Percentiles rank a stretch among this genome's conserved stretches.
Conservation (phyloP, 2,113 vertebrate genomes). For the Barnardius zonarius region DNA sequence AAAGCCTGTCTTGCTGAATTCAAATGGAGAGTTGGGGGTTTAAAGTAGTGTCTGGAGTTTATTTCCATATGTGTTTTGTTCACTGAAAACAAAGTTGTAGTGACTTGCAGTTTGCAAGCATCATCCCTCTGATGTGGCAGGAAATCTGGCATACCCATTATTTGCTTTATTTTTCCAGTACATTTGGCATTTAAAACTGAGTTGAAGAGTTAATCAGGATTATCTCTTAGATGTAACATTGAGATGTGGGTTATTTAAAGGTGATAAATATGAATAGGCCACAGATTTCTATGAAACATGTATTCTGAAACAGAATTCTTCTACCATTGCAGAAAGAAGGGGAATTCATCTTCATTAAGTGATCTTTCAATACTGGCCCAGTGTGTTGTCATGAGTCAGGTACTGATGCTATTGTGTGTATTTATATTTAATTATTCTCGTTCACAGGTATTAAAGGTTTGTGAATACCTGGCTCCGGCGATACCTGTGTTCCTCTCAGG, state of each 20-base stretch:
- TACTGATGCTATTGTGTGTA: not conserved
- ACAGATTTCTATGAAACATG: not conserved
- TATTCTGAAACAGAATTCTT: not conserved
- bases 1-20: not conserved
- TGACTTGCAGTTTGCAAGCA: not conserved
- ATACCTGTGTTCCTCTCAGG: not conserved
- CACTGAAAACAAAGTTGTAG: not conserved
- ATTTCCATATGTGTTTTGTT: not conserved
- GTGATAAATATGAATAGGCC: not conserved
- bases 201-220: not conserved
- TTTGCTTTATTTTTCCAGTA: not conserved
- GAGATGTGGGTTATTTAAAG: not conserved
- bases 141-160: not conserved
- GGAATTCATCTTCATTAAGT: conserved; percentile 56
- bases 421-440: not conserved
- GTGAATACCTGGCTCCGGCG: not conserved
- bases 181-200: not conserved
- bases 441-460: not conserved
- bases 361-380: conserved; percentile 54
- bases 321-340: conserved; percentile 60
- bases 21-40: not conserved
- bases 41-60: not conserved
- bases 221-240: not conserved
- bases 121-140: not conserved
- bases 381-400: conserved; percentile 54